Evolutionary conservation across 2,888 invertebrate species (phyloP).

Genomic region (Cephus spinipes): DNA sequence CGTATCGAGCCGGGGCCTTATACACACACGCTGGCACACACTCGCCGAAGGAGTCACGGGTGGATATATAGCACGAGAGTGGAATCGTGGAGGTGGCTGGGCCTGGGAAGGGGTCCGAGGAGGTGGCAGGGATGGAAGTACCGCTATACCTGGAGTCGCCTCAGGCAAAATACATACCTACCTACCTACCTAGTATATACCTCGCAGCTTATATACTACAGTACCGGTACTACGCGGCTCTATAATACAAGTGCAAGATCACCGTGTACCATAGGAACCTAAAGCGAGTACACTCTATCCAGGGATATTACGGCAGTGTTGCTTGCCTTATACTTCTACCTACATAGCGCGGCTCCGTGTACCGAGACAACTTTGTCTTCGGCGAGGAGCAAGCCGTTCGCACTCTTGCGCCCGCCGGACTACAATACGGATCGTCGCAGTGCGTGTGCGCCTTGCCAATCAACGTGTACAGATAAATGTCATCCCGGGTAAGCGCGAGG

Average conservation of each 20-base stretch:
- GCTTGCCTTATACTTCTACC: constrained; percentile 15
- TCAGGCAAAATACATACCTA: constrained; percentile 63
- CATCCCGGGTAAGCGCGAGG: constrained; percentile 11
- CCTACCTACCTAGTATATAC: constrained; percentile 57
- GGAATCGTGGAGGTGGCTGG: constrained; percentile 30
- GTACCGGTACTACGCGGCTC: background rate
- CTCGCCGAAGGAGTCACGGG: constrained; percentile 12
- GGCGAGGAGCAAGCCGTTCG: constrained; percentile 22
- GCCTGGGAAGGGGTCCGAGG: constrained; percentile 32
- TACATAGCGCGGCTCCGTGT: constrained; percentile 18
- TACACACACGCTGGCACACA: background rate
- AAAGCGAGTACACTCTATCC: background rate
- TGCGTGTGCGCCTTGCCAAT: constrained; percentile 1
- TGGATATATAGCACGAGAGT: constrained; percentile 13
- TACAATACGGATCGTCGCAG: constrained; percentile 17
- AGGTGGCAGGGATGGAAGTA: constrained; percentile 54
- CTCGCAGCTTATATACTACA: constrained; percentile 15
- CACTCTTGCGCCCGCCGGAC: constrained; percentile 23
- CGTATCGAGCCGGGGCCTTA: background rate
- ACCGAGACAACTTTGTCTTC: constrained; percentile 25
- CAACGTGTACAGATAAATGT: constrained; percentile 12
- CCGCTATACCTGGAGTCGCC: constrained; percentile 63
- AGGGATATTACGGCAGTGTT: constrained; percentile 6
- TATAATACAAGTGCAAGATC: background rate
- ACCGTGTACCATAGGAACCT: background rate